These are phyloP conservation scores for Antrozous pallidus DNA, from an alignment of 2,797 vertebrate genomes.

Conservation along the genomic window DNA sequence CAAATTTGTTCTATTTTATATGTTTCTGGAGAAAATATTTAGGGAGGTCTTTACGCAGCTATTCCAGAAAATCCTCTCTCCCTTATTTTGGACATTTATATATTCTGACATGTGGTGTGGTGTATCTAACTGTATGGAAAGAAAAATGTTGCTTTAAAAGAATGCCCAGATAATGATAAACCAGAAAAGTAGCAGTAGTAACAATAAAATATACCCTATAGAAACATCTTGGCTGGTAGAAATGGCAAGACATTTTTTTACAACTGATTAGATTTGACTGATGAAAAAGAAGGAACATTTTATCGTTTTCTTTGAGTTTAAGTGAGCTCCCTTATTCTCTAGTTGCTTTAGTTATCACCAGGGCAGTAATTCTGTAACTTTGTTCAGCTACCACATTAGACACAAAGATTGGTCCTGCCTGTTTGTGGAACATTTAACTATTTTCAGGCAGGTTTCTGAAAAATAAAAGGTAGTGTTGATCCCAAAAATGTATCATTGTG, in stretches of 20 bases:
- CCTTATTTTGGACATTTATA: background rate
- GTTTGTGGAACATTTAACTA: background rate
- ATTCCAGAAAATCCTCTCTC: background rate
- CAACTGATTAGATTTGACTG: background rate
- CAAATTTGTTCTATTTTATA: background rate
- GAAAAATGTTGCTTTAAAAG: background rate
- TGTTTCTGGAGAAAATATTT: background rate
- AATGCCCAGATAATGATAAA: background rate
- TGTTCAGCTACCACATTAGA: background rate
- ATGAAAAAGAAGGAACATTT: background rate
- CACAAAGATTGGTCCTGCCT: background rate
- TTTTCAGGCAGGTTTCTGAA: background rate
- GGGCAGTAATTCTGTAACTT: background rate
- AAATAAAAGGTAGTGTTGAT: background rate
- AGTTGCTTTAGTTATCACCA: background rate
- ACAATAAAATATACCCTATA: background rate
- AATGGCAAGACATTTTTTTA: constrained; percentile 1
- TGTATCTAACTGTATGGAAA: background rate
- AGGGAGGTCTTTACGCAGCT: background rate
- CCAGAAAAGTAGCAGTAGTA: background rate
- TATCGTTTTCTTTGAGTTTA: background rate
- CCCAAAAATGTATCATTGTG: background rate
- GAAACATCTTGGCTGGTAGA: background rate
- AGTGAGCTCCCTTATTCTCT: background rate
- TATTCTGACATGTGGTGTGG: background rate